Evolutionary conservation across 2,888 invertebrate genomes (phyloP), one percentile per base, ranked within the genome.

Genomic region (Euzetes globulus): DNA sequence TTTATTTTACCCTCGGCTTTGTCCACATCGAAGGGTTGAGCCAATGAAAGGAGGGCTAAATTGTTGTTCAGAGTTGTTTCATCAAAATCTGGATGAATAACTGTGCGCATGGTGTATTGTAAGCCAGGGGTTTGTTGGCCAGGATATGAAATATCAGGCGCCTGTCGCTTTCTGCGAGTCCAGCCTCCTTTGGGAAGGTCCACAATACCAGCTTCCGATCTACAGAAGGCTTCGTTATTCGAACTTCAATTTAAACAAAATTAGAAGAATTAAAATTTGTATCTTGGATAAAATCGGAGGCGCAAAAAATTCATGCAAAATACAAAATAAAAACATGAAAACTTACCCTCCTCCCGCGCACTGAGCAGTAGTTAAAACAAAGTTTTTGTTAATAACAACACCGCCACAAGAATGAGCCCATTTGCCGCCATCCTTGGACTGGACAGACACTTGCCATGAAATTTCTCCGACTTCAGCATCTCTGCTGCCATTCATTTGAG

Each of bases 331-430:
- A n/a, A n/a, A n/a, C n/a, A n/a, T 33, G 33, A 33, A 33, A 33
- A 33, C 74, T 52, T 33, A 74, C 74, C 63, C 63, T 37, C 74
- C 74, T 55, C 70, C 74, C 0, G 55, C 71, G 71, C 74, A 74
- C n/a, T 22, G 29, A 17, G 74, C 74, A 15, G 71, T 47, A 2
- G 74, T 74, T 25, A 74, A 33, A 4, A 74, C 74, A 25, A 71
- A 71, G 7, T 71, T 33, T 29, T 27, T 27, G 27, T 22, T 63
- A 17, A 74, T 71, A 11, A 74, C 50, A 15, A 58, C 74, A 13
- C 74, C 74, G 71, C 74, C 74, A 47, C 74, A 74, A 60, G 71
- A 55, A 50, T 71, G 71, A 33, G 25, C 45, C 74, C 74, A 74
- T 19, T 55, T 71, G 5, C 47, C 74, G n/a, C 58, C 47, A 5